A percentile compares a stretch with the other conserved stretches of the same genome.
Conservation (phyloP, 2,888 invertebrate genomes). For the Disparrhopalites patrizii region DNA sequence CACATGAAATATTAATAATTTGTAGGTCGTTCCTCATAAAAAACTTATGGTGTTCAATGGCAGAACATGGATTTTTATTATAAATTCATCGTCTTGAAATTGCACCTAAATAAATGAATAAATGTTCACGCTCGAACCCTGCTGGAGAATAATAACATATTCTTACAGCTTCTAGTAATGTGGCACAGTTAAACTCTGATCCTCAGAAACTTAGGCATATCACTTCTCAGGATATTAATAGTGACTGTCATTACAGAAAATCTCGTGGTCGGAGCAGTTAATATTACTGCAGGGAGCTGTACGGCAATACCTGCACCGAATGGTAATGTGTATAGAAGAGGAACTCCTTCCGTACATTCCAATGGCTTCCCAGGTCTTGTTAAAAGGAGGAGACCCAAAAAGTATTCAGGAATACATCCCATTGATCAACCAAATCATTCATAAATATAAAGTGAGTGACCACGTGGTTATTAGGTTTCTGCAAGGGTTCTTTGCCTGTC, state of each 20-base stretch:
- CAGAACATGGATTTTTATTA: too few species aligned
- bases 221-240: too few species aligned
- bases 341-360: conserved; percentile 58
- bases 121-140: too few species aligned
- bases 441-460: conserved; percentile 56
- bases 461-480: not conserved
- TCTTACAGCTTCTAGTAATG: too few species aligned
- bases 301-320: conserved; percentile 58
- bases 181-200: too few species aligned
- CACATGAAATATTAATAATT: conserved; percentile 6
- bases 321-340: conserved; percentile 59
- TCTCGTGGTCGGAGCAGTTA: conserved; percentile 26
- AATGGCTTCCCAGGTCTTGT: conserved; percentile 54
- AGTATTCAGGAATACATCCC: conserved; percentile 56
- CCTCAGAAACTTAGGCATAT: too few species aligned
- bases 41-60: too few species aligned
- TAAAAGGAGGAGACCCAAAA: conserved; percentile 51
- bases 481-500: not conserved
- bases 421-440: conserved; percentile 58
- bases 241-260: conserved; percentile 2
- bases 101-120: too few species aligned
- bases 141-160: too few species aligned
- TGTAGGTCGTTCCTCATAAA: not conserved
- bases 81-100: too few species aligned
- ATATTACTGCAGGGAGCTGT: conserved; percentile 53